Evolutionary conservation across 2,888 invertebrate species (phyloP).

Genomic region (Dryadula phaetusa): DNA sequence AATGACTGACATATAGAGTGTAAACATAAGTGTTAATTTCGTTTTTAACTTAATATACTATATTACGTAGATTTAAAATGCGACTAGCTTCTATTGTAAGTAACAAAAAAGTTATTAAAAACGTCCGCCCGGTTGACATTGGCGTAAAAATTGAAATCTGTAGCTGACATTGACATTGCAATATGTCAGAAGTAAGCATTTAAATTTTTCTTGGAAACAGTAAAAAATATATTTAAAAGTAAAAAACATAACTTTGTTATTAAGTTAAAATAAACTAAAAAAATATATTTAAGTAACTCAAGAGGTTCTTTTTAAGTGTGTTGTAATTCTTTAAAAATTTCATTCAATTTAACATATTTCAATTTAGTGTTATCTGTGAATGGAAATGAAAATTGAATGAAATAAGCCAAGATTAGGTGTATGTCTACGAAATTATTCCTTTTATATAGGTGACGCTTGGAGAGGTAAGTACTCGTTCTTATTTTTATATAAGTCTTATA

Average conservation of each 20-base stretch:
- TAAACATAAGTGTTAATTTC: slow-evolving; percentile 10
- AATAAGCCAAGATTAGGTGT: background rate
- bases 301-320: no score
- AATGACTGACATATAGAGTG: slow-evolving; percentile 10
- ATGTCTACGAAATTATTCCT: slow-evolving; percentile 1
- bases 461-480: slow-evolving; percentile 10
- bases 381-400: no score
- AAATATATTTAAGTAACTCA: no score
- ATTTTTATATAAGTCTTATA: background rate
- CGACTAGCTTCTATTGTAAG: background rate
- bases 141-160: background rate
- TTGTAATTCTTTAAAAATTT: slow-evolving; percentile 3
- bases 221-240: background rate
- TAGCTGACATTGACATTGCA: slow-evolving; percentile 1
- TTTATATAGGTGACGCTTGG: slow-evolving; percentile 18
- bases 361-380: slow-evolving; percentile 2
- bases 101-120: slow-evolving; percentile 11
- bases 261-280: no score
- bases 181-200: background rate
- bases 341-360: background rate
- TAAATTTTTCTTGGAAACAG: background rate
- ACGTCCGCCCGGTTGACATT: slow-evolving; percentile 6
- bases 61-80: background rate
- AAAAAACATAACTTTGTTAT: background rate
- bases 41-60: slow-evolving; percentile 1